Percentiles rank a stretch among this genome's conserved stretches.
phyloP scores from a whole-genome alignment of 2,113 vertebrate genomes.

The Saccopteryx leptura region DNA sequence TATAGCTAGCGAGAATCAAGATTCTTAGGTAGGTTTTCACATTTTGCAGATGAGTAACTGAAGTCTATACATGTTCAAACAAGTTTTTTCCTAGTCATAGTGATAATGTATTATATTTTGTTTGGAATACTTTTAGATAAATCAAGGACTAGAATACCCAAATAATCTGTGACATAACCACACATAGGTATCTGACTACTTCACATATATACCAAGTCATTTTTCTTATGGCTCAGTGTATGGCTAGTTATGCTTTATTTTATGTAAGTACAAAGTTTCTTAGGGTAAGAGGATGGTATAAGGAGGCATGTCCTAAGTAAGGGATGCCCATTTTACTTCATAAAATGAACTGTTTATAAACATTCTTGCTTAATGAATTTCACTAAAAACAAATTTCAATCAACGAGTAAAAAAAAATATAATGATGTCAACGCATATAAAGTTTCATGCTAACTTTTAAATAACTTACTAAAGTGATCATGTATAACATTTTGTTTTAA shows the following conservation, averaged over 20 bases:
- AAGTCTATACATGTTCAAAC: conserved; percentile 25
- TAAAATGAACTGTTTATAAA: not conserved
- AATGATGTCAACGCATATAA: not conserved
- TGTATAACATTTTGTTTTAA: not conserved
- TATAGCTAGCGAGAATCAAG: conserved; percentile 47
- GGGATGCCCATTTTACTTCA: not conserved
- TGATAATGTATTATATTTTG: not conserved
- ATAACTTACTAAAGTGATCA: not conserved
- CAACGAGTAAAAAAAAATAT: conserved; percentile 28
- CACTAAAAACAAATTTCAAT: conserved; percentile 13
- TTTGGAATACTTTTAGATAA: conserved; percentile 26
- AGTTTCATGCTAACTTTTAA: not conserved
- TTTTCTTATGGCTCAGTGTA: not conserved
- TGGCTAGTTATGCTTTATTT: not conserved
- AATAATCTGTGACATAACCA: not conserved
- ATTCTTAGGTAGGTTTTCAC: conserved; percentile 29
- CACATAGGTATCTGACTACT: not conserved
- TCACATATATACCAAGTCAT: not conserved
- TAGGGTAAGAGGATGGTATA: not conserved
- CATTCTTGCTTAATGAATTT: not conserved
- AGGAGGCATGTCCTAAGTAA: not conserved
- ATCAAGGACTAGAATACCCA: not conserved
- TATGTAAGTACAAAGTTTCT: not conserved
- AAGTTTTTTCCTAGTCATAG: not conserved
- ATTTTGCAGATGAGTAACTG: conserved; percentile 51